Conservation (phyloP, 2,888 invertebrate genomes). For the Buathra laborator region DNA sequence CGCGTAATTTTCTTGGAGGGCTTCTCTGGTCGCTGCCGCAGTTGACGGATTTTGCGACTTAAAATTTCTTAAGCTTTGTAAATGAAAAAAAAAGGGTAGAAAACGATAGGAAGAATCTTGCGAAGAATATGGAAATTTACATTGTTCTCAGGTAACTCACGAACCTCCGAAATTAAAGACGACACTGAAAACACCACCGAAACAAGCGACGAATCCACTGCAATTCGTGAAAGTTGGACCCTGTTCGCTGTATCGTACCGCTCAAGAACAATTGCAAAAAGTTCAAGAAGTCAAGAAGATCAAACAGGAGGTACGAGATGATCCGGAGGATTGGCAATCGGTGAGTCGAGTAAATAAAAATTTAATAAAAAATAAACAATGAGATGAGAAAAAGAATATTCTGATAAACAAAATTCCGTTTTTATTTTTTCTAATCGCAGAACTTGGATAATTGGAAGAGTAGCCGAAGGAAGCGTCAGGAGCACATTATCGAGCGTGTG, state of each 20-base stretch:
- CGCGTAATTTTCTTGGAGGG: conserved; percentile 33
- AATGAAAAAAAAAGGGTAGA: not conserved
- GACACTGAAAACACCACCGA: conserved; percentile 89
- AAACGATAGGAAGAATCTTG: not conserved
- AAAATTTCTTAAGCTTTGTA: not conserved
- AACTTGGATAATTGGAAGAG: conserved; percentile 98
- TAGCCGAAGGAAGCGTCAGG: conserved; percentile 95
- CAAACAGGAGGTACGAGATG: conserved; percentile 92
- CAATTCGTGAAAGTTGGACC: conserved; percentile 96
- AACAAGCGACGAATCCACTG: conserved; percentile 94
- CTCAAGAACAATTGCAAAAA: conserved; percentile 93
- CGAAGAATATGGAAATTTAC: not conserved
- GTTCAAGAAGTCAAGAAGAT: conserved; percentile 94
- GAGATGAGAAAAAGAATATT: not conserved
- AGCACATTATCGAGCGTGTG: conserved; percentile 95
- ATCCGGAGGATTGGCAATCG: conserved; percentile 97
- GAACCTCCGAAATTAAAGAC: conserved; percentile 84
- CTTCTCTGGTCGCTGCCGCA: conserved; percentile 39
- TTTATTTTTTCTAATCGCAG: conserved; percentile 85
- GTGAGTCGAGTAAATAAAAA: conserved; percentile 86
- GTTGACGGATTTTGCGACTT: conserved; percentile 4
- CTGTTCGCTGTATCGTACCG: conserved; percentile 94
- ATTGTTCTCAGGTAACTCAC: conserved; percentile 78
- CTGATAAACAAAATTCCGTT: not conserved
- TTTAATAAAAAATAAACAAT: not conserved